phyloP scores from a whole-genome alignment of 2,113 vertebrate genomes.

The Oryzias celebensis region DNA sequence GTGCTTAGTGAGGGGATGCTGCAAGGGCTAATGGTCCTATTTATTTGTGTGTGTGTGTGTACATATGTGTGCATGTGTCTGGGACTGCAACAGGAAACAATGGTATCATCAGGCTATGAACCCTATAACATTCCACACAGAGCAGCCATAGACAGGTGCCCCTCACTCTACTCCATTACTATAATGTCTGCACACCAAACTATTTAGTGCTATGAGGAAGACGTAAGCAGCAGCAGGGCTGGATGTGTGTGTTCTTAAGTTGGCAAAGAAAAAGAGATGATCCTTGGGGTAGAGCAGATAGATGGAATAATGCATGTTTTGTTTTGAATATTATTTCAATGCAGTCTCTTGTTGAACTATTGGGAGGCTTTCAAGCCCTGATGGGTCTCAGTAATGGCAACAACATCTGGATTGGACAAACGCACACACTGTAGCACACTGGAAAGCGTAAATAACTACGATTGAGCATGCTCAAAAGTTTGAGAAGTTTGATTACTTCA shows the following conservation, averaged over 20 bases:
- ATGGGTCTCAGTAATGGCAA: slow-evolving; percentile 58
- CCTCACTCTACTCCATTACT: slow-evolving; percentile 42
- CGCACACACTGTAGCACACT: slow-evolving; percentile 16
- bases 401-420: slow-evolving; percentile 36
- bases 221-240: slow-evolving; percentile 20
- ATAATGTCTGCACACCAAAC: slow-evolving; percentile 49
- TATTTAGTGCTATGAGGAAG: slow-evolving; percentile 44
- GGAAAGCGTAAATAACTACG: slow-evolving; percentile 50
- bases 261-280: slow-evolving; percentile 23
- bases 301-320: slow-evolving; percentile 70
- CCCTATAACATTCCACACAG: slow-evolving; percentile 36
- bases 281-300: slow-evolving; percentile 56
- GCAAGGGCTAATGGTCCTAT: slow-evolving; percentile 62
- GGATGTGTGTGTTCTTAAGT: slow-evolving; percentile 25
- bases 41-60: slow-evolving; percentile 42
- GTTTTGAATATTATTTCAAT: slow-evolving; percentile 66
- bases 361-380: slow-evolving; percentile 52
- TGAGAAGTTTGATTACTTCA: slow-evolving; percentile 54
- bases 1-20: slow-evolving; percentile 70
- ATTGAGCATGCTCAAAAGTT: slow-evolving; percentile 57
- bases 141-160: slow-evolving; percentile 41
- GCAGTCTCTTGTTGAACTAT: slow-evolving; percentile 62
- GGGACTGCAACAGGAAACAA: slow-evolving; percentile 40
- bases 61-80: slow-evolving; percentile 16
- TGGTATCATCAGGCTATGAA: slow-evolving; percentile 45